Evolutionary conservation across 2,797 vertebrate genomes (phyloP).

Genomic region (Myiotriccus ornatus): DNA sequence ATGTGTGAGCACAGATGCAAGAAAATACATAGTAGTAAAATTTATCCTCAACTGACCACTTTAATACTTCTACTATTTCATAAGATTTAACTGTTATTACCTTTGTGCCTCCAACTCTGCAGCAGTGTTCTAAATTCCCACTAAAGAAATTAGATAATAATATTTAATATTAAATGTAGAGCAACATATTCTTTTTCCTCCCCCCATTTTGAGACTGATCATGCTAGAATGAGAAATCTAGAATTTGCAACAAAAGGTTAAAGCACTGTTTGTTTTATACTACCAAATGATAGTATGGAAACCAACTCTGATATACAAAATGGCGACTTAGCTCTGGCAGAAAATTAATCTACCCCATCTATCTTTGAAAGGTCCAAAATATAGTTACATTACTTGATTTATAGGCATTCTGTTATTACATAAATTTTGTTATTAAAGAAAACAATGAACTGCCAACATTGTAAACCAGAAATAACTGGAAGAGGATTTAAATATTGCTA

Average conservation of each 20-base stretch:
- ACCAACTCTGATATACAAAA: background rate
- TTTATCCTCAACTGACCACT: background rate
- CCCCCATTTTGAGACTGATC: background rate
- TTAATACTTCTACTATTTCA: background rate
- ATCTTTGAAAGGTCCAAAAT: background rate
- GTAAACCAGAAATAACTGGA: background rate
- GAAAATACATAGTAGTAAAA: background rate
- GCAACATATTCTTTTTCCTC: background rate
- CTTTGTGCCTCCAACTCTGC: background rate
- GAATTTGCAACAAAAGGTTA: background rate
- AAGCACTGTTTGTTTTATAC: background rate
- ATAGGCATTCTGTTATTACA: background rate
- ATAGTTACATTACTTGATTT: background rate
- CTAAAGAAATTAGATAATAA: background rate
- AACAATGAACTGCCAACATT: background rate
- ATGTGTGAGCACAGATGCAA: background rate
- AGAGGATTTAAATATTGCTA: background rate
- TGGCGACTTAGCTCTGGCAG: background rate
- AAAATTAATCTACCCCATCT: background rate
- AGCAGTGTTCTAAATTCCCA: background rate
- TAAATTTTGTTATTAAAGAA: background rate
- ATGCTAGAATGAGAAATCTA: background rate
- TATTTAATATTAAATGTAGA: background rate
- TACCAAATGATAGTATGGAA: background rate
- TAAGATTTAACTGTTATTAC: background rate